Conservation (phyloP, 2,888 invertebrate species). For the Arrhopalites spinosus region DNA sequence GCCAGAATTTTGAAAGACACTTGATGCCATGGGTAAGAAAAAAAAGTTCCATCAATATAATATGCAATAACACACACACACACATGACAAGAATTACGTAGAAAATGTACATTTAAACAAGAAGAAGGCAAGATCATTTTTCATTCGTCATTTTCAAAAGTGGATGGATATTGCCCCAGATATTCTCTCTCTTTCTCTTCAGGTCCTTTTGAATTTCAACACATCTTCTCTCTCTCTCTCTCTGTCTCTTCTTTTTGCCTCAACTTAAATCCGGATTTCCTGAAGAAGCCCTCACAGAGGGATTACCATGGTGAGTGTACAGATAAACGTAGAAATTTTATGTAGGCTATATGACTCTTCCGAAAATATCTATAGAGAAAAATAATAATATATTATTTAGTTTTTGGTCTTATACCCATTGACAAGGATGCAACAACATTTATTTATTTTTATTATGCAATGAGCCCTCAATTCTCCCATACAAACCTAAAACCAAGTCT, state of each 20-base stretch:
- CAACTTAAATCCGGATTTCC: conserved; percentile 39
- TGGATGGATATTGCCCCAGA: conserved; percentile 25
- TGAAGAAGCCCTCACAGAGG: conserved; percentile 23
- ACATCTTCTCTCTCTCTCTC: conserved; percentile 2
- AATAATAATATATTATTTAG: no score
- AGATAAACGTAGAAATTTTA: not conserved
- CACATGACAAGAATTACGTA: conserved; percentile 1
- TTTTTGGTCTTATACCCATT: not conserved
- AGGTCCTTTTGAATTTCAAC: conserved; percentile 14
- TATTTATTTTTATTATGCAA: conserved; percentile 14
- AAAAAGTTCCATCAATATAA: not conserved
- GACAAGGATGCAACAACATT: not conserved
- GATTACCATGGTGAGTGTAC: conserved; percentile 19
- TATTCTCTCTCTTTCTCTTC: conserved; percentile 1
- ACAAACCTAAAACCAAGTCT: not conserved
- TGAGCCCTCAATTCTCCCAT: not conserved
- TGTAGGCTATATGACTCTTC: not conserved
- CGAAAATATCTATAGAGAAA: no score
- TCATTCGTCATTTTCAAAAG: conserved; percentile 20
- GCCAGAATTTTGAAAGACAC: conserved; percentile 1
- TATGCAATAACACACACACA: not conserved
- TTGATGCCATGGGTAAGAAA: conserved; percentile 1
- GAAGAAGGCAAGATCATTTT: conserved; percentile 29
- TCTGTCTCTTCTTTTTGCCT: not conserved
- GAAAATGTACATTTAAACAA: conserved; percentile 16